Evolutionary conservation across 2,113 vertebrate genomes (phyloP).

Genomic region (Hydrolagus affinis): DNA sequence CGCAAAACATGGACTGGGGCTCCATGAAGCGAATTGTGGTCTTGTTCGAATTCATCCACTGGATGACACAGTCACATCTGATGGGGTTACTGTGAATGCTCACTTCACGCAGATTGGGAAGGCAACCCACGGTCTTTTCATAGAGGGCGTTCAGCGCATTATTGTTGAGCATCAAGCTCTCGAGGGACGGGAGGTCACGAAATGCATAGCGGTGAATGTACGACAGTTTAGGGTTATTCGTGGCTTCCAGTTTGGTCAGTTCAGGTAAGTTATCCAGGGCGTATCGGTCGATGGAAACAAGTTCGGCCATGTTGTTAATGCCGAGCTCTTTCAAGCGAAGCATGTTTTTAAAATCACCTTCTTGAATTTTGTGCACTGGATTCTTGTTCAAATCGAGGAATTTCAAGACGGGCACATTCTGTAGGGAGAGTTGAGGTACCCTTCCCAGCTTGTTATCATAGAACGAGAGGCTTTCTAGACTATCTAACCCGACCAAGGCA

Average conservation of each 20-base stretch:
- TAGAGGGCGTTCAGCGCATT: slow-evolving; percentile 87
- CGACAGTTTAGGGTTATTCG: slow-evolving; percentile 90
- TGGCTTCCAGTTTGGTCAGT: slow-evolving; percentile 90
- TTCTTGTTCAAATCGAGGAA: slow-evolving; percentile 98
- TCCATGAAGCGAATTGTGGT: slow-evolving; percentile 94
- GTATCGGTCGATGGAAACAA: slow-evolving; percentile 80
- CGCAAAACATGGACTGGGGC: slow-evolving; percentile 86
- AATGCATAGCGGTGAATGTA: slow-evolving; percentile 83
- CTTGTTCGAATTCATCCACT: slow-evolving; percentile 87
- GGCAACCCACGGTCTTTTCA: slow-evolving; percentile 76
- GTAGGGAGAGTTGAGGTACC: slow-evolving; percentile 85
- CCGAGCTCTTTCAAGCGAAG: slow-evolving; percentile 85
- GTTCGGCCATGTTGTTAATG: slow-evolving; percentile 93
- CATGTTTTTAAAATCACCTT: slow-evolving; percentile 94
- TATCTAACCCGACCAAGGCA: slow-evolving; percentile 89
- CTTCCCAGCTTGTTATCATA: slow-evolving; percentile 84
- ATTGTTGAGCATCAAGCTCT: slow-evolving; percentile 95
- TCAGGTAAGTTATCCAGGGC: slow-evolving; percentile 91
- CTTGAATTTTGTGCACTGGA: slow-evolving; percentile 83
- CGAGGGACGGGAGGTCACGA: slow-evolving; percentile 82
- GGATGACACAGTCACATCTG: slow-evolving; percentile 87
- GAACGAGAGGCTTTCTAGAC: slow-evolving; percentile 92
- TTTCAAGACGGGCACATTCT: slow-evolving; percentile 89
- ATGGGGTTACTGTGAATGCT: slow-evolving; percentile 92
- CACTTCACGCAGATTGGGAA: slow-evolving; percentile 88